A percentile compares a stretch with the other conserved stretches of the same genome.
These are phyloP conservation scores for Rhabditoides inermis DNA, from an alignment of 2,888 invertebrate species.

Conservation along the genomic window DNA sequence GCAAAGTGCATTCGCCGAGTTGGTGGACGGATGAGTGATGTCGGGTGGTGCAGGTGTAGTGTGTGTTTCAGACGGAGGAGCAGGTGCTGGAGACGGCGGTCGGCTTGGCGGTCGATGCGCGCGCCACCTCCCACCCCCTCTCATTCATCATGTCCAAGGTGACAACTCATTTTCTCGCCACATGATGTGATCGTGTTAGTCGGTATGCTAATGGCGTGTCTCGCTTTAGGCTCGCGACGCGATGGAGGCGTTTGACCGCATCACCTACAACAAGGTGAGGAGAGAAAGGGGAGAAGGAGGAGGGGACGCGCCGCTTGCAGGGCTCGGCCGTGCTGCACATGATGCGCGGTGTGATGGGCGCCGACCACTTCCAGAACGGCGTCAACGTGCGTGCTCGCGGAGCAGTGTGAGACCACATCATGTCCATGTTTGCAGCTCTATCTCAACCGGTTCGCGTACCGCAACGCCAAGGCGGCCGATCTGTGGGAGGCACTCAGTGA, in stretches of 20 bases:
- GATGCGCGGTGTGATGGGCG: conserved; percentile 35
- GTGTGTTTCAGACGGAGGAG: too few species aligned
- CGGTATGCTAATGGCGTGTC: too few species aligned
- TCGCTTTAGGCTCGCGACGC: too few species aligned
- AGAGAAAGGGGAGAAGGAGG: too few species aligned
- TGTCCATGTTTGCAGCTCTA: conserved; percentile 64
- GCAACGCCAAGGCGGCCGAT: conserved; percentile 71
- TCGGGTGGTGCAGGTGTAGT: too few species aligned
- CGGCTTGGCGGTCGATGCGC: conserved; percentile 63
- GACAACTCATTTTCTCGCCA: too few species aligned
- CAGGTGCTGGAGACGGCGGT: not conserved
- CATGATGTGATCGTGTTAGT: too few species aligned
- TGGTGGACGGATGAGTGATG: too few species aligned
- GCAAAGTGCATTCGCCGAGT: too few species aligned
- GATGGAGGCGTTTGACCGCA: conserved; percentile 75
- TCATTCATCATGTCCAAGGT: conserved; percentile 75
- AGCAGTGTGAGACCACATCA: not conserved
- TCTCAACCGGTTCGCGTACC: conserved; percentile 64
- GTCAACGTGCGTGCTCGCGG: conserved; percentile 17
- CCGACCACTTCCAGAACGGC: conserved; percentile 30
- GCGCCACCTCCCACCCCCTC: conserved; percentile 75
- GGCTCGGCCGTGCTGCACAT: conserved; percentile 35
- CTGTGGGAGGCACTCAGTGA: conserved; percentile 70
- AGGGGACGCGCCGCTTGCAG: too few species aligned
- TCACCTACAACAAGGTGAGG: conserved; percentile 82